These are phyloP conservation scores for Chaetops frenatus DNA, from an alignment of 2,113 vertebrate species.

Conservation along the genomic window DNA sequence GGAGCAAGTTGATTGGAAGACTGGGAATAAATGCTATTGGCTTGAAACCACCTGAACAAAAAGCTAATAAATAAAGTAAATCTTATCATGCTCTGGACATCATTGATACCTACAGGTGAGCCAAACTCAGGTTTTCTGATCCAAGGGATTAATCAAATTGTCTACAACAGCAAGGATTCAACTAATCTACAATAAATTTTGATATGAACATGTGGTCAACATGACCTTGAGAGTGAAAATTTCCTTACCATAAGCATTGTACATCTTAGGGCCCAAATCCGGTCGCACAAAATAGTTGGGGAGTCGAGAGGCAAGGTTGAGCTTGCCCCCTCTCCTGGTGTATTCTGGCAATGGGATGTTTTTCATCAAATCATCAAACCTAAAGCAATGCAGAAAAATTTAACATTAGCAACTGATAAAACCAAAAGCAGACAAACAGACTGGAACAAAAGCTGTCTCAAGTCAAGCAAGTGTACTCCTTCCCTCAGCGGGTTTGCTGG, in stretches of 20 bases:
- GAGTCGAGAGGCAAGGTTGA: slow-evolving; percentile 77
- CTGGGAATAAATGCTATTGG: background rate
- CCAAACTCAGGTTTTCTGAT: background rate
- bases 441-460: background rate
- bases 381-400: background rate
- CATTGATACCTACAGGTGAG: background rate
- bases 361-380: slow-evolving; percentile 80
- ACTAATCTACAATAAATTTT: background rate
- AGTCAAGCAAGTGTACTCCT: background rate
- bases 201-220: background rate
- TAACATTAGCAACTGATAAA: background rate
- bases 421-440: background rate
- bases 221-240: background rate
- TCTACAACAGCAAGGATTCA: background rate
- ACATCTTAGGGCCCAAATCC: slow-evolving; percentile 81
- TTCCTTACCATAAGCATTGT: slow-evolving; percentile 77
- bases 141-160: background rate
- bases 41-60: background rate
- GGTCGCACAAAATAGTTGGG: slow-evolving; percentile 80
- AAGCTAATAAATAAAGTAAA: background rate
- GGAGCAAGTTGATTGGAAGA: background rate
- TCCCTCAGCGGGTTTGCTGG: background rate
- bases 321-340: slow-evolving; percentile 75
- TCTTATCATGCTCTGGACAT: background rate
- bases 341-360: slow-evolving; percentile 80